Percentiles rank a stretch among this genome's conserved stretches.
These are phyloP conservation scores for Dipus sagitta DNA, from an alignment of 2,797 vertebrate species.

Conservation along the genomic window DNA sequence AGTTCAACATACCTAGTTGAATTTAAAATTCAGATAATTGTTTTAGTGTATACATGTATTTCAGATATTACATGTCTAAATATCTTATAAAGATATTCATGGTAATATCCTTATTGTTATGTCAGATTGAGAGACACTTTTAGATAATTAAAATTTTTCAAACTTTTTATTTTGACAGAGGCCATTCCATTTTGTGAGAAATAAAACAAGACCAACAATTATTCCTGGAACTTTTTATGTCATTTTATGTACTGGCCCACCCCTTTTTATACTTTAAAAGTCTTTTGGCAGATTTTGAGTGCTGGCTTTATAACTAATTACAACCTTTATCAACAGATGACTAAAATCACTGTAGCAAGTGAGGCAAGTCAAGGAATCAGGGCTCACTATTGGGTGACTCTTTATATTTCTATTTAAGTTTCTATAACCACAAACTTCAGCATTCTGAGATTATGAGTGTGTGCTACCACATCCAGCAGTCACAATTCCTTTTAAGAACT, in stretches of 20 bases:
- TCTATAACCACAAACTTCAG: slow-evolving; percentile 21
- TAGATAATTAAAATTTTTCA: slow-evolving; percentile 12
- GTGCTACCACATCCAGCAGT: too few species aligned
- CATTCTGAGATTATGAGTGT: not conserved
- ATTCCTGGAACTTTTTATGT: not conserved
- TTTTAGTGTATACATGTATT: not conserved
- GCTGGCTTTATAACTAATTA: not conserved
- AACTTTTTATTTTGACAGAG: slow-evolving; percentile 27
- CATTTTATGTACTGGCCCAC: not conserved
- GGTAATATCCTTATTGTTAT: not conserved
- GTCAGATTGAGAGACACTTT: not conserved
- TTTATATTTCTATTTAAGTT: not conserved
- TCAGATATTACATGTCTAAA: slow-evolving; percentile 22
- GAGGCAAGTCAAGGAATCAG: slow-evolving; percentile 35
- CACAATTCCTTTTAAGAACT: slow-evolving; percentile 17
- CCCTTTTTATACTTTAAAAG: slow-evolving; percentile 1
- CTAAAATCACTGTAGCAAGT: not conserved
- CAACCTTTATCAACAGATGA: not conserved
- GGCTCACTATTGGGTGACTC: not conserved
- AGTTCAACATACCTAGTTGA: not conserved
- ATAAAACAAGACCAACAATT: not conserved
- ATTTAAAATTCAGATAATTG: slow-evolving; percentile 32
- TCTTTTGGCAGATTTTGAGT: not conserved
- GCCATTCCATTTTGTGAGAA: slow-evolving; percentile 27
- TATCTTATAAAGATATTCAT: slow-evolving; percentile 18